Base-by-base conservation (phyloP, 2,888 invertebrate species). In the Harpalus rubripes region DNA sequence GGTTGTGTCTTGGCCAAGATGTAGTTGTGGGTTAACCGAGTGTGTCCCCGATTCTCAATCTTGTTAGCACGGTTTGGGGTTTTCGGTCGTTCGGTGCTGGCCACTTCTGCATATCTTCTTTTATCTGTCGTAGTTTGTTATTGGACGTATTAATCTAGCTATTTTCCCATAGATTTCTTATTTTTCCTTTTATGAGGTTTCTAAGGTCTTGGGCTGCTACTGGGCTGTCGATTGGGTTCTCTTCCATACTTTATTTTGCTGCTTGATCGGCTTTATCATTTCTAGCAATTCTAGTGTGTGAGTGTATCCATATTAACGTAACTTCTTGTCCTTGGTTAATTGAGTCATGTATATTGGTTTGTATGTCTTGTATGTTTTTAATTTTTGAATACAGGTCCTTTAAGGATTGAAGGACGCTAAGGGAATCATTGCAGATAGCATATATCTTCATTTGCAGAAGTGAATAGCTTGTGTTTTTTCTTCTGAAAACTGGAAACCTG, bases 241-340 rank as follows among this genome's bases (percentile, higher is more conserved):
- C n/a, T n/a, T n/a, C n/a, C n/a, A n/a, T n/a, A n/a, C n/a, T n/a
- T n/a, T n/a, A n/a, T n/a, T n/a, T n/a, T 26, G 83, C 61, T 32
- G 59, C 16, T 12, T 26, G 56, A 41, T 83, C 76, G 8, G 83
- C 83, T 32, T 52, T 59, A 76, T 83, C 83, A 32, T 76, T 83
- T 74, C 76, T 61, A 39, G 41, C n/a, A n/a, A n/a, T n/a, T n/a
- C n/a, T n/a, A n/a, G n/a, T n/a, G n/a, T n/a, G n/a, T n/a, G n/a
- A n/a, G n/a, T n/a, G n/a, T n/a, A n/a, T n/a, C 61, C 76, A 83
- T 15, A 83, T 58, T 10, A 83, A 4, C 10, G 18, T n/a, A 3
- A 76, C 39, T 68, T 39, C 18, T 76, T 83, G 39, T 7, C 76
- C 39, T 16, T 16, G 16, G 39, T 32, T 15, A 61, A 58, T 59